Conservation (phyloP, 2,888 invertebrate genomes). For the Drosophila neoperkinsi region DNA sequence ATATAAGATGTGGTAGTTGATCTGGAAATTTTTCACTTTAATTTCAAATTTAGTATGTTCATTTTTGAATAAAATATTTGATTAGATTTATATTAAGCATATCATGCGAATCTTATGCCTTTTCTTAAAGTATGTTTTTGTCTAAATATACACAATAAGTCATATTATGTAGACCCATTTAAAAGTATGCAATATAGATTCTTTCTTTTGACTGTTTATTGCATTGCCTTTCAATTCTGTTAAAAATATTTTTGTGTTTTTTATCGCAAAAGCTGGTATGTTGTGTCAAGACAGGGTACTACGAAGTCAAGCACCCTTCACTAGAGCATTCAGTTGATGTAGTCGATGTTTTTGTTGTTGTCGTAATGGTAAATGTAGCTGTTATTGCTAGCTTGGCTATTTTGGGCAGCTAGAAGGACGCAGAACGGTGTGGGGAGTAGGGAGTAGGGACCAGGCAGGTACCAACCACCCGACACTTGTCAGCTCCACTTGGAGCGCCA, state of each 20-base stretch:
- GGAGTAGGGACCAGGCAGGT: background rate
- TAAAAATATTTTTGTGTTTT: background rate
- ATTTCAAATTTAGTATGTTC: background rate
- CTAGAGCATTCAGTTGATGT: background rate
- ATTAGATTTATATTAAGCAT: background rate
- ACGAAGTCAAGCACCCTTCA: background rate
- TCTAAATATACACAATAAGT: background rate
- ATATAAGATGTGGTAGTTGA: background rate
- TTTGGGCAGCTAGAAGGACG: slow-evolving; percentile 22
- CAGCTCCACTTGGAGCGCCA: slow-evolving; percentile 51
- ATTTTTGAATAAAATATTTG: background rate
- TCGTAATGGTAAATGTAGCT: slow-evolving; percentile 5
- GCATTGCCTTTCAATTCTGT: background rate
- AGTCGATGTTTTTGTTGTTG: slow-evolving; percentile 9
- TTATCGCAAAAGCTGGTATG: background rate
- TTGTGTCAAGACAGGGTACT: slow-evolving; percentile 7
- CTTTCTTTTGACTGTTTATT: background rate
- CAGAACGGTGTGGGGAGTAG: background rate
- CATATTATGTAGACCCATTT: background rate
- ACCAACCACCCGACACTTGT: slow-evolving; percentile 50
- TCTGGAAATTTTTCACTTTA: background rate
- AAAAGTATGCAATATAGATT: background rate
- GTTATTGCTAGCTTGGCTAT: slow-evolving; percentile 35
- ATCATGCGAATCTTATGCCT: background rate
- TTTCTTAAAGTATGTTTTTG: background rate